Evolutionary conservation across 2,888 invertebrate genomes (phyloP), one percentile per base, ranked within the genome.

Genomic region (Pecten maximus): DNA sequence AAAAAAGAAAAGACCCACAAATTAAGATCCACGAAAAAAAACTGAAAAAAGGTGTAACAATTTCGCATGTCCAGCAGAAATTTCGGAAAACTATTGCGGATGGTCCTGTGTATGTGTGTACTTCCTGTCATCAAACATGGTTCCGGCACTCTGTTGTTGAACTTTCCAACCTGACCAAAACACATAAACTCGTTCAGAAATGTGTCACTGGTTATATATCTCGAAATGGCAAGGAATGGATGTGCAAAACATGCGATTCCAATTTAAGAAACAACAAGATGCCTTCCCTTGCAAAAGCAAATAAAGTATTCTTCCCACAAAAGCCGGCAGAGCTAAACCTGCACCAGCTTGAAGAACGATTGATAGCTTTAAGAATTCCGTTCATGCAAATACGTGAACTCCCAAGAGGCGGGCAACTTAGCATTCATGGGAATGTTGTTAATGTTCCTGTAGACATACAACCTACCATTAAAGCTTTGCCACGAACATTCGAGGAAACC

Each of bases 321-420:
- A 92, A 88, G 40, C 91, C 92, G 10, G 23, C 54, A 54, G 88
- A 88, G n/a, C 40, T 92, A 50, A 44, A 92, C 35, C 44, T 93
- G 23, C 89, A 88, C 10, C 40, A 92, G 40, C 90, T 96, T 8
- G 96, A 96, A 94, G 96, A 96, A 93, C 91, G 96, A 89, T 92
- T 96, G 92, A 94, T 96, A 16, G 92, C 96, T 10, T 95, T 95
- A n/a, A 94, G 94, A 50, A 92, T 96, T 87, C 94, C 95, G 50
- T 96, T 96, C 90, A 96, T 96, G 95, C 95, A 96, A 92, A 95
- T 96, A 87, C 91, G 94, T 92, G 91, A 95, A 35, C 93, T 95
- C 35, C 94, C 96, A 50, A 89, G 91, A 54, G 93, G 93, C 50
- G 89, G 92, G 40, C 94, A 94, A 88, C 19, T 92, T 19, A 92